Percentiles rank a stretch among this genome's conserved stretches.
phyloP scores from a whole-genome alignment of 1,140 invertebrate genomes.

The Bombyx mandarina region DNA sequence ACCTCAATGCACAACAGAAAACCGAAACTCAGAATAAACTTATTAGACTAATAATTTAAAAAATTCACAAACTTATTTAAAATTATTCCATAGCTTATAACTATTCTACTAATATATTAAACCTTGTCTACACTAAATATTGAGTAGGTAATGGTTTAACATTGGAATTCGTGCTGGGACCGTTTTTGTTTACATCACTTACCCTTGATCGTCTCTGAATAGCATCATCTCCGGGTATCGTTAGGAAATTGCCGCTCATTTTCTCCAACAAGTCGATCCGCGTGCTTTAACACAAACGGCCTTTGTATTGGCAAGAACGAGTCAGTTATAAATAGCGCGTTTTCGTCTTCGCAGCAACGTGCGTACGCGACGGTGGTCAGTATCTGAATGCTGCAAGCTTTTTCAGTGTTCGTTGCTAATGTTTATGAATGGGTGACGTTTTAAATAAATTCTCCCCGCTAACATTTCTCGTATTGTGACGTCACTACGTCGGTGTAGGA shows the following conservation, averaged over 20 bases:
- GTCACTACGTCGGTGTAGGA: slow-evolving; percentile 28
- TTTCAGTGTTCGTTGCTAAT: not conserved
- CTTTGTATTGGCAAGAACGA: slow-evolving; percentile 13
- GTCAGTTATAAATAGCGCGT: slow-evolving; percentile 20
- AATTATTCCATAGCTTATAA: no score
- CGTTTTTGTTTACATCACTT: slow-evolving; percentile 18
- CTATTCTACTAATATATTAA: no score
- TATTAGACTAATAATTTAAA: no score
- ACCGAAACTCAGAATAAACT: no score
- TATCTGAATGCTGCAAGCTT: slow-evolving; percentile 32
- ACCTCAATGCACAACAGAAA: no score
- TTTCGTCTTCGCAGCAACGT: slow-evolving; percentile 24
- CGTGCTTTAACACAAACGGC: slow-evolving; percentile 17
- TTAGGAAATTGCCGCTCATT: slow-evolving; percentile 65
- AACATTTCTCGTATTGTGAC: slow-evolving; percentile 24
- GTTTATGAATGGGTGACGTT: slow-evolving; percentile 67
- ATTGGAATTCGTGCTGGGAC: no score
- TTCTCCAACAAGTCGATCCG: slow-evolving; percentile 24
- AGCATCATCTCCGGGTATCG: slow-evolving; percentile 48
- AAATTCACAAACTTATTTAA: no score
- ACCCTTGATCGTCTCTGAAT: slow-evolving; percentile 53
- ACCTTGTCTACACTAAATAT: no score
- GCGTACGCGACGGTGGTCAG: slow-evolving; percentile 38
- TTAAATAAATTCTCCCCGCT: slow-evolving; percentile 41
- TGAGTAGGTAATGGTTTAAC: no score